Evolutionary conservation across 2,888 invertebrate species (phyloP), one percentile per base, ranked within the genome.

Genomic region (Gymnosoma rotundatum): DNA sequence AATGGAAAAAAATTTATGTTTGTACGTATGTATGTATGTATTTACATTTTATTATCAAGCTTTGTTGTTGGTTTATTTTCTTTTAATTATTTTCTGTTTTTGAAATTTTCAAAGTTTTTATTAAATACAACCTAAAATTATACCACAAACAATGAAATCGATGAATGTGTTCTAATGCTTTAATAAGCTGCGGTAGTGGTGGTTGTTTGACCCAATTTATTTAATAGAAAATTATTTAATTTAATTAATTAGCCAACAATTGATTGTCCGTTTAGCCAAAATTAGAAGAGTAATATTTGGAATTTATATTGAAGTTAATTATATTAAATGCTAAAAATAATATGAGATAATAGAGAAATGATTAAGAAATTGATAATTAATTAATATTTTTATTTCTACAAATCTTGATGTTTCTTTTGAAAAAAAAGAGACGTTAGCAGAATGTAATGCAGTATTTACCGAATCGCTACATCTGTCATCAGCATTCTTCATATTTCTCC

Each of bases 181-280:
- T 56, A 75, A 69, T 70, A 67, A 60, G 45, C 66, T 52, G n/a
- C 64, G 73, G 32, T 32, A 32, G 64, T 78, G 69, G 63, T 69
- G 76, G 58, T 64, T 69, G 18, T 60, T 81, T 81, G 81, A 84
- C 83, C 83, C 78, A 80, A 72, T 83, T 83, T 58, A 76, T 80
- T 83, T 81, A 74, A 80, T 74, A 63, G 73, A 61, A 84, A 84
- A 54, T 78, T 73, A 69, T 81, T 78, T 81, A 64, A 80, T 84
- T 81, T 69, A 81, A 84, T 84, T 84, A 78, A 81, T 74, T 78
- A 64, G 66, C 36, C 50, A 58, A 67, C 50, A 61, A 67, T 69
- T 48, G 60, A 56, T 36, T 20, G 36, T 67, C n/a, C 54, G 25
- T 56, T 42, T 58, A 50, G 8, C 38, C 10, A 25, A 58, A 25